Conservation (phyloP, 2,888 invertebrate species). For the Caenorhabditis becei region DNA sequence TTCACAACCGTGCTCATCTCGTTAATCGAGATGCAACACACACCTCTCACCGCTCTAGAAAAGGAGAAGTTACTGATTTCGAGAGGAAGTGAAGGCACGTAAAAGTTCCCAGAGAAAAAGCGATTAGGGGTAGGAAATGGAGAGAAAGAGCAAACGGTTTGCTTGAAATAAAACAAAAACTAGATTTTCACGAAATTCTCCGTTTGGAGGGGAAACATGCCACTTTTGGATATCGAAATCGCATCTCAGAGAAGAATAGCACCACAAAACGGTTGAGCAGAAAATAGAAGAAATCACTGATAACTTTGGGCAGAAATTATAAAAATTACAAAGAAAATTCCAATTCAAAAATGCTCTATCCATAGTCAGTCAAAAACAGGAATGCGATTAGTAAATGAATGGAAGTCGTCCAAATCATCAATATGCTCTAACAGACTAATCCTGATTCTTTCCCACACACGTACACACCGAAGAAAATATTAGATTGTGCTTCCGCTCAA, state of each 20-base stretch:
- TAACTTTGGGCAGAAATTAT: neutral
- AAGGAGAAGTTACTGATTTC: conserved; percentile 18
- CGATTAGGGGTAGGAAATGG: conserved; percentile 28
- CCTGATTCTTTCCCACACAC: neutral
- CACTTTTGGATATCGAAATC: conserved; percentile 16
- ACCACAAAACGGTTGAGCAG: neutral
- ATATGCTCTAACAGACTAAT: conserved; percentile 2
- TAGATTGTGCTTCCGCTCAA: conserved; percentile 6
- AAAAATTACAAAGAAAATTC: neutral
- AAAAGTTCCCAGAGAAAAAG: conserved; percentile 24
- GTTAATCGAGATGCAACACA: conserved; percentile 40
- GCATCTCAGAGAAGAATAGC: neutral
- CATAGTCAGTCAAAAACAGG: neutral
- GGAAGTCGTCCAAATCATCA: neutral
- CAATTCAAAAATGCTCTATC: neutral
- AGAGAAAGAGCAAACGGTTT: conserved; percentile 32
- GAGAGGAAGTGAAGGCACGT: conserved; percentile 8
- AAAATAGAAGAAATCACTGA: neutral
- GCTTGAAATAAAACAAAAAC: neutral
- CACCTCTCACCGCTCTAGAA: conserved; percentile 47
- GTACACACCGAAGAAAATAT: conserved; percentile 7
- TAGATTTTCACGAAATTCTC: neutral
- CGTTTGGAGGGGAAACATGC: neutral
- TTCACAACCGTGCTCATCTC: conserved; percentile 62
- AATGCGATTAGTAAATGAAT: conserved; percentile 17